These are phyloP conservation scores for Nematolebias whitei DNA, from an alignment of 2,113 vertebrate species.

Conservation along the genomic window DNA sequence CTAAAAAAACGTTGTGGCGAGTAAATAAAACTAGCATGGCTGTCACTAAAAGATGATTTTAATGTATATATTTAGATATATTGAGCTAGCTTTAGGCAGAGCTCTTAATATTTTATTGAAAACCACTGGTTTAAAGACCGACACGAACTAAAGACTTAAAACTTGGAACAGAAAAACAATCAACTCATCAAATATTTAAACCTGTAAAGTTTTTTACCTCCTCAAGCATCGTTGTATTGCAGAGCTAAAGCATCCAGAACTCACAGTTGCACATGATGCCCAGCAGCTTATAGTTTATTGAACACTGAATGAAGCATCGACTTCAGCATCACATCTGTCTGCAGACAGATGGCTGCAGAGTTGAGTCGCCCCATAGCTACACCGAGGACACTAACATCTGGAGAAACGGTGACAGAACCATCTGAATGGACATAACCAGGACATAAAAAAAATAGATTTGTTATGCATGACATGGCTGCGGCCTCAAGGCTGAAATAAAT, in stretches of 20 bases:
- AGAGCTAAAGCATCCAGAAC: neutral
- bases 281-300: constrained; percentile 38
- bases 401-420: neutral
- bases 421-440: neutral
- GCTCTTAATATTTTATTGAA: too few relatives aligned
- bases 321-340: constrained; percentile 30
- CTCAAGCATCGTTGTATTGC: constrained; percentile 1
- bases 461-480: neutral
- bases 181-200: too few relatives aligned
- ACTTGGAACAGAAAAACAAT: too few relatives aligned
- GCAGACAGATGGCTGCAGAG: constrained; percentile 48
- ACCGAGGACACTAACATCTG: constrained; percentile 18
- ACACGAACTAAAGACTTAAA: too few relatives aligned
- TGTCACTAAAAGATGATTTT: too few relatives aligned
- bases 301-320: constrained; percentile 22
- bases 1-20: too few relatives aligned
- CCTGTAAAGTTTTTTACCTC: constrained; percentile 1
- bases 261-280: constrained; percentile 21
- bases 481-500: neutral
- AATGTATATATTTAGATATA: too few relatives aligned
- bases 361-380: neutral
- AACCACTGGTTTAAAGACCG: too few relatives aligned
- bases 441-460: neutral
- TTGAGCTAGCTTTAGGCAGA: too few relatives aligned
- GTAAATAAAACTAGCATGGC: too few relatives aligned